Base-by-base conservation (phyloP, 2,797 vertebrate genomes). In the Tangara arthus region DNA sequence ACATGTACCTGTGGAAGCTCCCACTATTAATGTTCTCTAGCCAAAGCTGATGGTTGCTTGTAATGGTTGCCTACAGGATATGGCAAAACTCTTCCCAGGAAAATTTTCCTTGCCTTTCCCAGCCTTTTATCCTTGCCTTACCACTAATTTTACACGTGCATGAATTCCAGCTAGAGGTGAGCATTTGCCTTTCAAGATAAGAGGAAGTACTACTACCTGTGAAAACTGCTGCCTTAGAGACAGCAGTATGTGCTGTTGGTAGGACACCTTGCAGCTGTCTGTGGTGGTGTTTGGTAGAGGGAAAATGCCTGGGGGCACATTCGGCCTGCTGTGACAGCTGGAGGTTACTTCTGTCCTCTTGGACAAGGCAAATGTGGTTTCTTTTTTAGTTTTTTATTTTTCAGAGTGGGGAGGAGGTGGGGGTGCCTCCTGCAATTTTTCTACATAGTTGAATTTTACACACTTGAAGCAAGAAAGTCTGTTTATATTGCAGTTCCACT, bases 331-430 rank as follows among this genome's bases (percentile, higher is more conserved):
- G 32, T 34, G 55, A 20, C 81, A 76, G 39, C n/a, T 81, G 61
- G 24, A 71, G 19, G 20, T 34, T 72, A 55, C 18, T 12, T 59
- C 61, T 53, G 47, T 47, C 7, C 30, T 73, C 66, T 39, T 37
- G 17, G 39, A 71, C 10, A 69, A 69, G 30, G 5, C 3, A 81
- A 52, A 56, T 11, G 7, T 21, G 5, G 1, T 28, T 42, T 53
- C 42, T 22, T 8, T n/a, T 21, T 12, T 35, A 8, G 1, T 14
- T 52, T 46, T 55, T 55, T 39, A 4, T 46, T 59, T 68, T 57
- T 64, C 19, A 7, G 11, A 16, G 7, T 9, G 5, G 8, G 3
- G 2, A 34, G 11, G 18, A 65, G 6, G 8, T 6, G 1, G 4
- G 12, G 1, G 4, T 65, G 28, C 11, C 28, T 71, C 15, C 46